Evolutionary conservation across 2,888 invertebrate genomes (phyloP).

Genomic region (Phytoseiulus persimilis): DNA sequence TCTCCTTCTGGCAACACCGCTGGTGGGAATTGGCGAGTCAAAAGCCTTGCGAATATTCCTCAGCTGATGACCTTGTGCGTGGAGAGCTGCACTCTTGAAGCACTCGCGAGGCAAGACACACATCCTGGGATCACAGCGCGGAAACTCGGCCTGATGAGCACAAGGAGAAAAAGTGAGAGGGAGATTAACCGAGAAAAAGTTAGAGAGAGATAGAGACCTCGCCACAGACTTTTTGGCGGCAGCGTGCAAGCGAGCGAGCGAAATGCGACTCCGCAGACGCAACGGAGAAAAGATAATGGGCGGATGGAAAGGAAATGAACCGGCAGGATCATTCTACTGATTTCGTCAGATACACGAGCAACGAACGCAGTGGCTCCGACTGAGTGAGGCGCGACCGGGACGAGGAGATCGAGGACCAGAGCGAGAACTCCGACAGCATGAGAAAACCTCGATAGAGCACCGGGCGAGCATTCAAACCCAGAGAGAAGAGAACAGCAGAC

Average conservation of each 20-base stretch:
- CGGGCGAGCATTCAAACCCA: neutral
- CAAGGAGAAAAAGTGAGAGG: neutral
- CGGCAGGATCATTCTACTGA: constrained; percentile 5
- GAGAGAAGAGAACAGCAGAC: neutral
- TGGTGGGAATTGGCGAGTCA: no score
- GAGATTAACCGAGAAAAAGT: neutral
- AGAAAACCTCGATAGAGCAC: neutral
- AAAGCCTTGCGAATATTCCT: no score
- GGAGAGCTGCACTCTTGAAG: neutral
- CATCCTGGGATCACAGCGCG: neutral
- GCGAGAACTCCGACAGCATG: neutral
- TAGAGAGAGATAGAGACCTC: neutral
- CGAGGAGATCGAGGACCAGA: neutral
- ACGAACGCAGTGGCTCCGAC: neutral
- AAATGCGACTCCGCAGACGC: neutral
- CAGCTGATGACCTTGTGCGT: no score
- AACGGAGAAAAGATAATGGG: neutral
- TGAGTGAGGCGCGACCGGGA: neutral
- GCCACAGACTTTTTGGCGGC: neutral
- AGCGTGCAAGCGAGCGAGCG: neutral
- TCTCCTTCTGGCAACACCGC: no score
- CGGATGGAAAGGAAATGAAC: neutral
- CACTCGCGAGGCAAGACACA: neutral
- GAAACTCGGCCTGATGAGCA: neutral
- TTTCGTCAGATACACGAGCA: neutral